Evolutionary conservation across 2,113 vertebrate genomes (phyloP).

Genomic region (Notechis scutatus): DNA sequence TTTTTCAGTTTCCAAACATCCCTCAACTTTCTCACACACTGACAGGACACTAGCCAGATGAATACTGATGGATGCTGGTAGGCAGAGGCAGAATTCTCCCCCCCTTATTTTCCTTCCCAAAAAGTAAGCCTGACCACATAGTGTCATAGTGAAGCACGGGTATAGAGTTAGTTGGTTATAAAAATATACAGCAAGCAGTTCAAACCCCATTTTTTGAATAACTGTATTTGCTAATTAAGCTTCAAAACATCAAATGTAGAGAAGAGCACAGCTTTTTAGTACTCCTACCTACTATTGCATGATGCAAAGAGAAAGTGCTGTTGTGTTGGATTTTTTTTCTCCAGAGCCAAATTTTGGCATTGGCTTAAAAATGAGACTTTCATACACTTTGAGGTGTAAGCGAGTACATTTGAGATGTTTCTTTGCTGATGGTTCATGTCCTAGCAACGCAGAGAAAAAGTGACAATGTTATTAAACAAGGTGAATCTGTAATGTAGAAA

Average conservation of each 20-base stretch:
- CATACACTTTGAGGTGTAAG: not conserved
- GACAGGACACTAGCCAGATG: no score
- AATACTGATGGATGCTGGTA: no score
- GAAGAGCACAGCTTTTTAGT: not conserved
- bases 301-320: not conserved
- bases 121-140: no score
- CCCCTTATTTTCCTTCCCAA: no score
- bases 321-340: not conserved
- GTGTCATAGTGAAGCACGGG: no score
- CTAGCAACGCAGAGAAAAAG: constrained; percentile 1
- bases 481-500: not conserved
- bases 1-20: no score
- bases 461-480: not conserved
- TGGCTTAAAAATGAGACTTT: not conserved
- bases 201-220: not conserved
- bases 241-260: not conserved
- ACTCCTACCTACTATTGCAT: not conserved
- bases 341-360: not conserved
- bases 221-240: not conserved
- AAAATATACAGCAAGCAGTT: not conserved
- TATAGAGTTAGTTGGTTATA: not conserved
- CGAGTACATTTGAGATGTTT: not conserved
- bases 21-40: no score
- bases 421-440: not conserved
- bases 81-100: no score